Evolutionary conservation across 1,140 invertebrate genomes (phyloP).

Genomic region (Steinernema feltiae): DNA sequence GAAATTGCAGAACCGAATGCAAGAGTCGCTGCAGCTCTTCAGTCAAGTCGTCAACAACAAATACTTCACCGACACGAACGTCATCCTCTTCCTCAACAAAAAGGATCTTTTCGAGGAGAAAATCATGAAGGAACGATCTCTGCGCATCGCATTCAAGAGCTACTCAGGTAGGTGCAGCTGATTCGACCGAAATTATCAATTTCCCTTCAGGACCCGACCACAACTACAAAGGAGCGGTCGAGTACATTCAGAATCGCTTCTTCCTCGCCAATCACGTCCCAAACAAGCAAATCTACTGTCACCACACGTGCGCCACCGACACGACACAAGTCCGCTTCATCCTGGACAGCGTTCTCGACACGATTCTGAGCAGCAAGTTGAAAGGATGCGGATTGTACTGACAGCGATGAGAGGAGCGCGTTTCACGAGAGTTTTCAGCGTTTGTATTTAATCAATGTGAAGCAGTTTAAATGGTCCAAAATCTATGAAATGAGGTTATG

Average conservation of each 20-base stretch:
- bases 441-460: no score
- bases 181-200: background rate
- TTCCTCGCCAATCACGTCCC: conserved; percentile 69
- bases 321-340: conserved; percentile 77
- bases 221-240: conserved; percentile 74
- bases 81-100: conserved; percentile 60
- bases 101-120: conserved; percentile 63
- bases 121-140: conserved; percentile 60
- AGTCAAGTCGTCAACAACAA: conserved; percentile 63
- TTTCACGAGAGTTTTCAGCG: no score
- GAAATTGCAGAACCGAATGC: conserved; percentile 61
- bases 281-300: conserved; percentile 61
- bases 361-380: conserved; percentile 97
- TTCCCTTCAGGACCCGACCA: conserved; percentile 68
- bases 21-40: conserved; percentile 63
- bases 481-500: no score
- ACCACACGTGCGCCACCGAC: conserved; percentile 62
- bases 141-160: conserved; percentile 61
- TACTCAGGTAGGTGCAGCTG: conserved; percentile 43
- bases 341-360: conserved; percentile 98
- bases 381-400: conserved; percentile 81
- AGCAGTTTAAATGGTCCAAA: no score
- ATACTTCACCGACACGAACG: conserved; percentile 62
- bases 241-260: conserved; percentile 79
- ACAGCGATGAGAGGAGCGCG: no score